Evolutionary conservation across 2,113 vertebrate species (phyloP).

Genomic region (Scatophagus argus): DNA sequence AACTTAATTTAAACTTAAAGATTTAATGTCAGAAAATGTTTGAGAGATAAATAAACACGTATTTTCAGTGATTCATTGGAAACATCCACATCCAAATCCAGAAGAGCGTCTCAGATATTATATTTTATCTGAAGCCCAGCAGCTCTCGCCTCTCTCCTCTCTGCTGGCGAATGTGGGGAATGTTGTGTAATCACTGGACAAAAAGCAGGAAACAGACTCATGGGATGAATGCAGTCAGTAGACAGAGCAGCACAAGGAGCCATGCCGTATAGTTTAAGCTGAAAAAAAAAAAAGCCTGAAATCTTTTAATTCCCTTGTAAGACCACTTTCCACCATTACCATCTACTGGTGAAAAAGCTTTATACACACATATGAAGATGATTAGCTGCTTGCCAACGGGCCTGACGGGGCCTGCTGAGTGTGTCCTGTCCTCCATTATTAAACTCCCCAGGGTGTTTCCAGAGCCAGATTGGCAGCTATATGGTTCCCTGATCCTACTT

Average conservation of each 20-base stretch:
- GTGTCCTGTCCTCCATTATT: constrained; percentile 25
- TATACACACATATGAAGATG: constrained; percentile 40
- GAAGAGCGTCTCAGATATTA: constrained; percentile 19
- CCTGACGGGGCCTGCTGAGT: constrained; percentile 35
- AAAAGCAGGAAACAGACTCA: constrained; percentile 59
- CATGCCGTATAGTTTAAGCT: constrained; percentile 12
- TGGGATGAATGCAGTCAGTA: constrained; percentile 31
- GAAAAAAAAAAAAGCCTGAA: constrained; percentile 16
- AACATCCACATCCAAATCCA: constrained; percentile 7
- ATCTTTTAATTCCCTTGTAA: constrained; percentile 30
- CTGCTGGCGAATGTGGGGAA: constrained; percentile 12
- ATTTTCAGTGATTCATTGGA: constrained; percentile 7
- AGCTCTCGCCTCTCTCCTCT: background rate
- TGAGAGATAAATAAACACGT: background rate
- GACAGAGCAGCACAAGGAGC: constrained; percentile 2
- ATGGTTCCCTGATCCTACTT: constrained; percentile 51
- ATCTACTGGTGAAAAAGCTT: background rate
- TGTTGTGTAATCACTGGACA: constrained; percentile 53
- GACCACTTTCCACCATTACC: background rate
- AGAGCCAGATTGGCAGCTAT: constrained; percentile 41
- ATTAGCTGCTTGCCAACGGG: constrained; percentile 25
- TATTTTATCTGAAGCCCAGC: constrained; percentile 30
- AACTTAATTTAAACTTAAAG: too few relatives aligned
- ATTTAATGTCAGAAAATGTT: background rate
- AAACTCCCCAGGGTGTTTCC: constrained; percentile 14